phyloP scores from a whole-genome alignment of 2,113 vertebrate species.

The Tragelaphus strepsiceros region DNA sequence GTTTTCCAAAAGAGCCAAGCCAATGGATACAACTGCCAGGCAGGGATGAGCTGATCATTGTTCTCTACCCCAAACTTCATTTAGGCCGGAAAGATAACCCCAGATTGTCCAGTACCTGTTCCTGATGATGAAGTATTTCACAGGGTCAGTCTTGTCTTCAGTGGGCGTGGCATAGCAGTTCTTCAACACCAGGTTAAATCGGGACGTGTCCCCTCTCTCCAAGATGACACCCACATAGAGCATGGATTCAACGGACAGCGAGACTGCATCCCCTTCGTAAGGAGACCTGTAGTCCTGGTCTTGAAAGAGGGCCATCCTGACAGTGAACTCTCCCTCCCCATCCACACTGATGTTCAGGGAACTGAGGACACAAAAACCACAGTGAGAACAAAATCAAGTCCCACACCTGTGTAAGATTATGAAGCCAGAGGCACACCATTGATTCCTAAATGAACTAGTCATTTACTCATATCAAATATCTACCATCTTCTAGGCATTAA shows the following conservation, averaged over 20 bases:
- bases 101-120: conserved; percentile 51
- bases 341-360: conserved; percentile 55
- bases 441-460: neutral
- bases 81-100: neutral
- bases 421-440: neutral
- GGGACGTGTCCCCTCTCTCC: conserved; percentile 46
- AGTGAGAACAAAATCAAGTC: neutral
- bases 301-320: conserved; percentile 72
- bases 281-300: conserved; percentile 55
- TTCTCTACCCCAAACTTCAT: neutral
- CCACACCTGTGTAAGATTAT: neutral
- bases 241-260: conserved; percentile 23
- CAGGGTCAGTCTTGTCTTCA: neutral
- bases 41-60: neutral
- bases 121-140: conserved; percentile 75
- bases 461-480: neutral
- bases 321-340: conserved; percentile 55
- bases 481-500: neutral
- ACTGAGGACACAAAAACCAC: conserved; percentile 15
- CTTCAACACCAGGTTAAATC: conserved; percentile 58
- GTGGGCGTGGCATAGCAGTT: conserved; percentile 75
- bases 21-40: neutral
- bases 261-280: conserved; percentile 10
- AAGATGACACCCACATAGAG: conserved; percentile 66
- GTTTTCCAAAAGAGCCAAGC: neutral